These are phyloP conservation scores for Oxygymnocypris stewartii DNA, from an alignment of 2,113 vertebrate species.

Conservation along the genomic window DNA sequence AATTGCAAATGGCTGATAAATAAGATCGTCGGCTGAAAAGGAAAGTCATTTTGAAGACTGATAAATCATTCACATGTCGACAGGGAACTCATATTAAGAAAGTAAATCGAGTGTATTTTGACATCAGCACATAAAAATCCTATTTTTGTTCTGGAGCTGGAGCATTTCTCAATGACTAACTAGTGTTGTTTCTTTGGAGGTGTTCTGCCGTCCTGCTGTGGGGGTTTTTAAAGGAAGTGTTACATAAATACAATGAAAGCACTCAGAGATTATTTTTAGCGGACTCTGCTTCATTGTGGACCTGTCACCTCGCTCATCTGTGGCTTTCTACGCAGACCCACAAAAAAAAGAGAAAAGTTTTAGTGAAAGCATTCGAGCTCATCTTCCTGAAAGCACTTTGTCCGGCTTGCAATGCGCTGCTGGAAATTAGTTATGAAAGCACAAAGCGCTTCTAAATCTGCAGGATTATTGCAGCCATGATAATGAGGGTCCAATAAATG, in stretches of 20 bases:
- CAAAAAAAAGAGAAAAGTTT: constrained; percentile 44
- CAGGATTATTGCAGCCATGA: not conserved
- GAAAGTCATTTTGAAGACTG: not conserved
- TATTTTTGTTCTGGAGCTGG: not conserved
- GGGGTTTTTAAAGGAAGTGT: constrained; percentile 60
- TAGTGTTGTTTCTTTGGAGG: constrained; percentile 34
- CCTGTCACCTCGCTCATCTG: constrained; percentile 49
- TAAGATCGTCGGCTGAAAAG: not conserved
- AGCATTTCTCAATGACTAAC: constrained; percentile 39
- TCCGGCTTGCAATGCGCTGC: constrained; percentile 8
- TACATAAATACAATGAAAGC: constrained; percentile 61
- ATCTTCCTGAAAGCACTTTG: constrained; percentile 22
- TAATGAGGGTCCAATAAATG: not conserved
- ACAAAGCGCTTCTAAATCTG: constrained; percentile 12
- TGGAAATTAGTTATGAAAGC: constrained; percentile 37
- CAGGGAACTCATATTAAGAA: not conserved
- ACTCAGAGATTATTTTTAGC: constrained; percentile 54
- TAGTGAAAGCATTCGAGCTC: constrained; percentile 47
- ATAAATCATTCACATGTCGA: not conserved
- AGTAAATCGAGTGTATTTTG: not conserved
- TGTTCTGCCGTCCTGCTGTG: constrained; percentile 44
- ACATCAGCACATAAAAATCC: not conserved
- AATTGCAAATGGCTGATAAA: not conserved
- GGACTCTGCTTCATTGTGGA: constrained; percentile 48
- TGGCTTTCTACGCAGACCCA: constrained; percentile 48